A percentile compares a stretch with the other conserved stretches of the same genome.
phyloP scores from a whole-genome alignment of 2,797 vertebrate species.

The Aplochiton taeniatus region DNA sequence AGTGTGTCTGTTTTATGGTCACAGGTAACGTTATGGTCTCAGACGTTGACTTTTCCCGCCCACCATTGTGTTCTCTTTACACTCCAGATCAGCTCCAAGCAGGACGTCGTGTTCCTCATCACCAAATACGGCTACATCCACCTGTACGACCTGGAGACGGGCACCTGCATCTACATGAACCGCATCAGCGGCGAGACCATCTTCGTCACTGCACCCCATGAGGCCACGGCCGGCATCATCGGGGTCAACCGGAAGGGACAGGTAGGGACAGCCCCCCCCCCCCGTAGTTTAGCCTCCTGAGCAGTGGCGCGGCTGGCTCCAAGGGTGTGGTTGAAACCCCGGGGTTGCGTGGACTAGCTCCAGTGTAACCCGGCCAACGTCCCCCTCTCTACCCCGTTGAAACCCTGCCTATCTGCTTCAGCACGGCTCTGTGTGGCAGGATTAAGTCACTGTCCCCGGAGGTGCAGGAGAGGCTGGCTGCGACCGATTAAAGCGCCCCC shows the following conservation, averaged over 20 bases:
- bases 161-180: slow-evolving; percentile 99
- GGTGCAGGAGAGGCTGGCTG: slow-evolving; percentile 4
- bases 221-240: slow-evolving; percentile 96
- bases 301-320: no score
- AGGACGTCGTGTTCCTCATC: slow-evolving; percentile 97
- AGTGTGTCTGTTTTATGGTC: no score
- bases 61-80: not conserved
- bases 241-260: slow-evolving; percentile 99
- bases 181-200: slow-evolving; percentile 98
- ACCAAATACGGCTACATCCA: slow-evolving; percentile 99
- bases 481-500: slow-evolving; percentile 11
- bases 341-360: not conserved
- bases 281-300: no score
- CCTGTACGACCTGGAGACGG: slow-evolving; percentile 95
- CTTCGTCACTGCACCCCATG: slow-evolving; percentile 96
- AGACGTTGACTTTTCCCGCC: not conserved
- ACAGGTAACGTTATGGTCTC: no score
- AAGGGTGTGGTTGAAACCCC: not conserved
- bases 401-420: not conserved
- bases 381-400: no score
- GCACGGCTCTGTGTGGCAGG: not conserved
- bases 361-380: not conserved
- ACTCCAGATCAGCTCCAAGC: slow-evolving; percentile 91
- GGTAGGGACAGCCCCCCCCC: slow-evolving; percentile 67
- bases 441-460: not conserved